These are phyloP conservation scores for Drosophila algonquin DNA, from an alignment of 2,888 invertebrate species.

Conservation along the genomic window DNA sequence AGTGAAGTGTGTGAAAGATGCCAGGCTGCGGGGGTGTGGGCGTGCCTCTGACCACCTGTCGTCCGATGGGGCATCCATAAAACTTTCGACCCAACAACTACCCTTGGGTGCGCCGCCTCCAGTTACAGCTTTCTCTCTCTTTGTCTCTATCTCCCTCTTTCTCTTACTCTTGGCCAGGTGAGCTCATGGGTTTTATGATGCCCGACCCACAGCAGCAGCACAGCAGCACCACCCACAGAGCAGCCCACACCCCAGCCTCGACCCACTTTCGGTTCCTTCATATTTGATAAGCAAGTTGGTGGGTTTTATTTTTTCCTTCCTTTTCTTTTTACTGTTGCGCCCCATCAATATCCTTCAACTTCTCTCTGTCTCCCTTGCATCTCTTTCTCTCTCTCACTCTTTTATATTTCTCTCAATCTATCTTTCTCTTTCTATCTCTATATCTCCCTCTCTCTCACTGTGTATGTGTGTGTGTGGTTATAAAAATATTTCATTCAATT, in stretches of 20 bases:
- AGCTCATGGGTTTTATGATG: constrained; percentile 78
- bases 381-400: constrained; percentile 4
- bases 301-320: constrained; percentile 36
- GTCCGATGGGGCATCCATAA: constrained; percentile 62
- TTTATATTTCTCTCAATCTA: neutral
- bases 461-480: constrained; percentile 59
- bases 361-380: constrained; percentile 1
- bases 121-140: constrained; percentile 6
- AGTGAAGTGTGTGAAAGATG: constrained; percentile 27
- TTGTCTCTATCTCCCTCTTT: neutral
- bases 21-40: constrained; percentile 37
- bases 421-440: constrained; percentile 16
- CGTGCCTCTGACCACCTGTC: constrained; percentile 66
- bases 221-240: neutral
- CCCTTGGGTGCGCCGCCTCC: constrained; percentile 63
- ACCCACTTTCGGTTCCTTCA: constrained; percentile 75
- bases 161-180: constrained; percentile 48
- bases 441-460: constrained; percentile 22
- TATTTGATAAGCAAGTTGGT: constrained; percentile 75
- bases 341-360: constrained; percentile 71
- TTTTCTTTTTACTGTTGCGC: constrained; percentile 34
- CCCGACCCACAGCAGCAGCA: constrained; percentile 23
- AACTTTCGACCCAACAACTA: constrained; percentile 74
- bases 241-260: constrained; percentile 32
- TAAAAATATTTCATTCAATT: constrained; percentile 81